phyloP scores from a whole-genome alignment of 2,888 invertebrate genomes.

The Limnephilus auricula region DNA sequence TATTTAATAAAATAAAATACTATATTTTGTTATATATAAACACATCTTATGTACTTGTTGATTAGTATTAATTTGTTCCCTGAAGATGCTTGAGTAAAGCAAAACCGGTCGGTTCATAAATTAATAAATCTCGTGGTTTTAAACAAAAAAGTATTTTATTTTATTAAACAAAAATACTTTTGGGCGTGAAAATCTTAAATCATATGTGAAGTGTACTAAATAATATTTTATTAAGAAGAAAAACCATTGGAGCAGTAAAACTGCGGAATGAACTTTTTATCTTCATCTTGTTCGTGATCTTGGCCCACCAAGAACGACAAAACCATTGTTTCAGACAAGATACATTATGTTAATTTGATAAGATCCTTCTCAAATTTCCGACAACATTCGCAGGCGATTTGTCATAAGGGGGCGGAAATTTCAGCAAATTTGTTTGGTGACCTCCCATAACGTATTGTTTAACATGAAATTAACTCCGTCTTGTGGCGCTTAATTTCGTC shows the following conservation, averaged over 20 bases:
- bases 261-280: background rate
- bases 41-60: too few species aligned
- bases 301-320: background rate
- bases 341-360: conserved; percentile 2
- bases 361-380: conserved; percentile 2
- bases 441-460: conserved; percentile 23
- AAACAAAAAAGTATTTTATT: too few species aligned
- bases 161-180: too few species aligned
- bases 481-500: conserved; percentile 25
- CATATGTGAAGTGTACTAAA: background rate
- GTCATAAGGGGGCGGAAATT: conserved; percentile 19
- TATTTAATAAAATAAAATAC: too few species aligned
- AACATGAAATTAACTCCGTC: conserved; percentile 43
- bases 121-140: too few species aligned
- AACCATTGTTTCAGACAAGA: background rate
- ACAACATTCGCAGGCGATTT: background rate
- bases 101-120: too few species aligned
- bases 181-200: too few species aligned
- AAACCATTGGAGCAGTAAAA: background rate
- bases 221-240: background rate
- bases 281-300: background rate
- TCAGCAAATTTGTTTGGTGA: conserved; percentile 23
- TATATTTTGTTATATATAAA: too few species aligned
- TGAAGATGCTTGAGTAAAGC: too few species aligned
- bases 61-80: too few species aligned